A percentile compares a stretch with the other conserved stretches of the same genome.
Evolutionary conservation across 2,888 invertebrate genomes (phyloP).

Genomic region (Carcina quercana): DNA sequence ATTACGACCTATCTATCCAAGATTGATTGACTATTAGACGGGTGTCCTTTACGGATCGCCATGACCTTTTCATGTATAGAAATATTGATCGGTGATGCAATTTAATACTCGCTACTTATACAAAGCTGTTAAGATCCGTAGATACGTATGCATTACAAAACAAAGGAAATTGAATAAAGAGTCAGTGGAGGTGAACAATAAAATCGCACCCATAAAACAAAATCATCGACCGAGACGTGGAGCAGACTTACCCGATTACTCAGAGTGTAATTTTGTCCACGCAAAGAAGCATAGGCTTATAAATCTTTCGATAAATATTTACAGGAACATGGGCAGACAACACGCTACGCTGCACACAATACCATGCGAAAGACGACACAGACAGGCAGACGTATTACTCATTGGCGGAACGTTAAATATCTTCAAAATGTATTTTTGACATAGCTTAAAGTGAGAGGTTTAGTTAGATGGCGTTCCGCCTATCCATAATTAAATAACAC

Average conservation of each 20-base stretch:
- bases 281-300: slow-evolving; percentile 42
- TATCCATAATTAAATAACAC: no score
- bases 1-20: slow-evolving; percentile 18
- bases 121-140: no score
- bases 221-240: slow-evolving; percentile 50
- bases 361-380: slow-evolving; percentile 46
- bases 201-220: slow-evolving; percentile 48
- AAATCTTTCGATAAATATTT: slow-evolving; percentile 66
- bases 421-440: no score
- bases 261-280: slow-evolving; percentile 61
- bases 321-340: slow-evolving; percentile 52
- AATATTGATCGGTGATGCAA: slow-evolving; percentile 15
- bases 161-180: slow-evolving; percentile 26
- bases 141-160: slow-evolving; percentile 16
- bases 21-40: slow-evolving; percentile 19
- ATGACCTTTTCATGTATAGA: slow-evolving; percentile 17
- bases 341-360: slow-evolving; percentile 57
- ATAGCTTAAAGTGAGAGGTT: no score
- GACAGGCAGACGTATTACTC: slow-evolving; percentile 40
- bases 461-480: no score
- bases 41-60: slow-evolving; percentile 13
- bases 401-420: slow-evolving; percentile 35
- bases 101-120: background rate
- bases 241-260: slow-evolving; percentile 60
- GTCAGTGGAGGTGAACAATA: slow-evolving; percentile 41